phyloP scores from a whole-genome alignment of 53 echinoderm and acorn worm genomes.

The Glandiceps talaboti region DNA sequence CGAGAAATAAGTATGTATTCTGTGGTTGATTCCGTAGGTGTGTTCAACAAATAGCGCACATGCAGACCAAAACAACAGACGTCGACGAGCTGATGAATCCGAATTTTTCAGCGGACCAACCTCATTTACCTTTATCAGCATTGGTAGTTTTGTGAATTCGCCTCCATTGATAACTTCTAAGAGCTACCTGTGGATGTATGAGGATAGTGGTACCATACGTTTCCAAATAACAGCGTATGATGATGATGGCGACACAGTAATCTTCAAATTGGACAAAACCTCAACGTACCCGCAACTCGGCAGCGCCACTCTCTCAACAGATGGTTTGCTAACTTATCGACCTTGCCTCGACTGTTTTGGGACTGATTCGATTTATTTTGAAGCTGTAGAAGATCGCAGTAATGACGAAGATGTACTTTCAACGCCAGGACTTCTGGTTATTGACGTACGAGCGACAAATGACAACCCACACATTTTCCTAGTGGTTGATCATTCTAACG shows the following conservation, averaged over 20 bases:
- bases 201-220: neutral
- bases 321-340: slow-evolving; percentile 18
- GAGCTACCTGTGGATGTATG: neutral
- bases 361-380: slow-evolving; percentile 6
- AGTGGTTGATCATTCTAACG: neutral
- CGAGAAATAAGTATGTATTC: too few relatives aligned
- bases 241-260: neutral
- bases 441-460: slow-evolving; percentile 10
- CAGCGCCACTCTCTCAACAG: slow-evolving; percentile 8
- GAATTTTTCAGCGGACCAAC: neutral
- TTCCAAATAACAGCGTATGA: neutral
- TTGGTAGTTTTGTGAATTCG: neutral
- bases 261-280: neutral
- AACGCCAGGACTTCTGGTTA: neutral
- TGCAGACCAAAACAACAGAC: neutral
- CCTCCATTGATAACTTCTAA: neutral
- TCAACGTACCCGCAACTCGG: slow-evolving; percentile 3
- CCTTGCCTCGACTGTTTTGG: slow-evolving; percentile 38
- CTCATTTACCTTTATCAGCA: neutral
- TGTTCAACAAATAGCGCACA: neutral
- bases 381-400: neutral
- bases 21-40: too few relatives aligned
- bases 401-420: slow-evolving; percentile 13
- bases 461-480: slow-evolving; percentile 23
- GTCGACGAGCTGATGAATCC: neutral